Evolutionary conservation across 2,113 vertebrate species (phyloP).

Genomic region (Periophthalmodon schlosseri): DNA sequence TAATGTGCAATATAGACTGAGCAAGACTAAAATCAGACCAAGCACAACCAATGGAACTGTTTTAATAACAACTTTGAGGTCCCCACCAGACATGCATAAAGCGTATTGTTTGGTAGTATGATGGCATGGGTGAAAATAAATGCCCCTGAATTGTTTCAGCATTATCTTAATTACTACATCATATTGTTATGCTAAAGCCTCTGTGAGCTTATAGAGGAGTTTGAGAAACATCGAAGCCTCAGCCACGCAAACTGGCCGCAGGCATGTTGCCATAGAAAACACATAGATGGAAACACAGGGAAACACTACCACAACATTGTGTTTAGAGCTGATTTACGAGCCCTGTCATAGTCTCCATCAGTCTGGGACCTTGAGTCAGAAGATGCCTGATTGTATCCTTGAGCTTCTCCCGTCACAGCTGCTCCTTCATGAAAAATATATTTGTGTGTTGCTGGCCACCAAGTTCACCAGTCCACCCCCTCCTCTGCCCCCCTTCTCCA

Average conservation of each 20-base stretch:
- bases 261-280: constrained; percentile 6
- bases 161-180: constrained; percentile 61
- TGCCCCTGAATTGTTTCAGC: constrained; percentile 29
- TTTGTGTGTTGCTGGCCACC: constrained; percentile 63
- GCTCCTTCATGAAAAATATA: constrained; percentile 74
- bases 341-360: constrained; percentile 37
- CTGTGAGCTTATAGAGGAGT: constrained; percentile 42
- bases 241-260: constrained; percentile 20
- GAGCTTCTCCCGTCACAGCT: constrained; percentile 56
- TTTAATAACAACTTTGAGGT: neutral
- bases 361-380: constrained; percentile 59
- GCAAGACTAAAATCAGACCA: neutral
- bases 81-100: neutral
- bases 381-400: constrained; percentile 65
- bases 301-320: constrained; percentile 19
- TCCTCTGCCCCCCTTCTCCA: constrained; percentile 12
- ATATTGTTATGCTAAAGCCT: constrained; percentile 57
- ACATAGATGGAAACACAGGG: constrained; percentile 18
- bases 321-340: constrained; percentile 52
- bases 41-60: constrained; percentile 22
- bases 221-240: constrained; percentile 51
- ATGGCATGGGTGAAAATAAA: constrained; percentile 14
- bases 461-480: constrained; percentile 61
- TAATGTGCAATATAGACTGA: constrained; percentile 3
- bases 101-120: constrained; percentile 7